A percentile compares a stretch with the other conserved stretches of the same genome.
Conservation (phyloP, 1,140 invertebrate genomes). For the Coboldia fuscipes region DNA sequence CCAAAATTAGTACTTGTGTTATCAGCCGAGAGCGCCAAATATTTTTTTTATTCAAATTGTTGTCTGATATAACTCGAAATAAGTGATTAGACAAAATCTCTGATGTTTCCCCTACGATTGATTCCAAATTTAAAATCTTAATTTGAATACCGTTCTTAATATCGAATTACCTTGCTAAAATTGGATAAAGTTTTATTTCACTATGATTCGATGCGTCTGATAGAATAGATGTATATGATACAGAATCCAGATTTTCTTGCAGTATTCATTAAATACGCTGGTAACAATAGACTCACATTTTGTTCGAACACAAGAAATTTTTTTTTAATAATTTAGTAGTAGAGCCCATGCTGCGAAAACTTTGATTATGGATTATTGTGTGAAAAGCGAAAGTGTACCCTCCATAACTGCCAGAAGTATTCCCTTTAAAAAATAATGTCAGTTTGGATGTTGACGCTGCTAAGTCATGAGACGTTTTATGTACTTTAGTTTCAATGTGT, state of each 20-base stretch:
- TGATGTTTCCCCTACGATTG: neutral
- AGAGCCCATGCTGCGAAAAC: no score
- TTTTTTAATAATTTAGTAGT: no score
- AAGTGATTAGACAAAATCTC: neutral
- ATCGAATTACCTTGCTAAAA: conserved; percentile 5
- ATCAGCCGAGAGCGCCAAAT: neutral
- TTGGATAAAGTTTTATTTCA: conserved; percentile 5
- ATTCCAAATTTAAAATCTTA: conserved; percentile 1
- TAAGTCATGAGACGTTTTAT: no score
- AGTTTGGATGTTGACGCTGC: no score
- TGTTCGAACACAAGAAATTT: neutral
- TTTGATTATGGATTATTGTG: no score
- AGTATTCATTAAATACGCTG: neutral
- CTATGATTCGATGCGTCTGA: neutral
- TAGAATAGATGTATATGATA: neutral
- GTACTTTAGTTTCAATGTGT: no score
- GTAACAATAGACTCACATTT: neutral
- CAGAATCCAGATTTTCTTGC: neutral
- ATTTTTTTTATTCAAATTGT: neutral
- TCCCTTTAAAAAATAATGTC: no score
- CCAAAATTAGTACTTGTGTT: neutral
- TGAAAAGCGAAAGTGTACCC: no score
- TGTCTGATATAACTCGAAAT: neutral
- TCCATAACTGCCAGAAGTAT: no score
- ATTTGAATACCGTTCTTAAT: conserved; percentile 5